Percentiles rank a stretch among this genome's conserved stretches.
phyloP scores from a whole-genome alignment of 2,888 invertebrate genomes.

The Yponomeuta cagnagella region DNA sequence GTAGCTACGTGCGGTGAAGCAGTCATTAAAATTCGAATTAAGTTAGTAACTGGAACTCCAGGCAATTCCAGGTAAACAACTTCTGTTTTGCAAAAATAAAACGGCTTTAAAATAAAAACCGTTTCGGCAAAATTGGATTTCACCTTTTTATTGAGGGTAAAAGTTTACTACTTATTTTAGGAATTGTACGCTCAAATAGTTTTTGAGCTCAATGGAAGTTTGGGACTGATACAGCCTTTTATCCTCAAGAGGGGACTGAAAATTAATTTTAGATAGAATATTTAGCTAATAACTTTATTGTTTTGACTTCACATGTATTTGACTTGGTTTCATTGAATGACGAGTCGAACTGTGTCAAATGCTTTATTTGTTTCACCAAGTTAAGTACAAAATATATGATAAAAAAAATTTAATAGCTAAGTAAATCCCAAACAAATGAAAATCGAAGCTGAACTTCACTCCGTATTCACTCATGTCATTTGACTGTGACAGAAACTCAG shows the following conservation, averaged over 20 bases:
- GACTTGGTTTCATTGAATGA: not conserved
- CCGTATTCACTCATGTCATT: constrained; percentile 7
- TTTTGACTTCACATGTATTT: not conserved
- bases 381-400: too few relatives aligned
- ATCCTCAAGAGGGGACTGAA: not conserved
- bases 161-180: not conserved
- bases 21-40: not conserved
- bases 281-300: not conserved
- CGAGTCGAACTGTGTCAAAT: not conserved
- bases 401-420: too few relatives aligned
- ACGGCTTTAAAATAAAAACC: not conserved
- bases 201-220: not conserved
- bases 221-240: not conserved
- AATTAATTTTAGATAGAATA: not conserved
- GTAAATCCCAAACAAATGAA: too few relatives aligned
- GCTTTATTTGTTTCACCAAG: too few relatives aligned
- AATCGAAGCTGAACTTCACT: too few relatives aligned
- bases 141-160: not conserved
- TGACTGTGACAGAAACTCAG: constrained; percentile 17
- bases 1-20: not conserved
- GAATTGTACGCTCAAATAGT: not conserved
- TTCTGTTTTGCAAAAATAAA: constrained; percentile 3
- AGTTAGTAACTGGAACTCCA: not conserved
- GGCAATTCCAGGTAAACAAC: not conserved
- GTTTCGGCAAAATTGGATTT: not conserved